These are phyloP conservation scores for Neelides folsomi DNA, from an alignment of 2,888 invertebrate species.

Conservation along the genomic window DNA sequence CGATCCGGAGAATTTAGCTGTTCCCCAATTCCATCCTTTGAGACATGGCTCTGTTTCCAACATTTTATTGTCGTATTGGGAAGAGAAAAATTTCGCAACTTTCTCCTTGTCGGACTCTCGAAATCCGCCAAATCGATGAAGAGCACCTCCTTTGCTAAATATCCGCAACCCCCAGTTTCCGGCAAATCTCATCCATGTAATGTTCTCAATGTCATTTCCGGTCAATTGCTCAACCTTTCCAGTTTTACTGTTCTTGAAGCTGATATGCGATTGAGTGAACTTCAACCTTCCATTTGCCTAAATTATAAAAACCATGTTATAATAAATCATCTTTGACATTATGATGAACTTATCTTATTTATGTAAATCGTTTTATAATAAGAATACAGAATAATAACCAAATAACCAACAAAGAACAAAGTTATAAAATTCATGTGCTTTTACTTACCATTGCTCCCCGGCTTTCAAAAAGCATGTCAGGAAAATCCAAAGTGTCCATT, in stretches of 20 bases:
- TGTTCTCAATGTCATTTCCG: slow-evolving; percentile 70
- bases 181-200: slow-evolving; percentile 84
- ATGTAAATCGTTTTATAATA: no score
- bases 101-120: slow-evolving; percentile 85
- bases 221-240: slow-evolving; percentile 88
- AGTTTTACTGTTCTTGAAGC: slow-evolving; percentile 90
- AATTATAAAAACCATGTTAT: slow-evolving; percentile 33
- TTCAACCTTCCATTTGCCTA: slow-evolving; percentile 84
- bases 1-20: slow-evolving; percentile 80
- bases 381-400: no score
- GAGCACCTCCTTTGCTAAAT: slow-evolving; percentile 72
- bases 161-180: slow-evolving; percentile 79
- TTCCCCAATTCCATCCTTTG: slow-evolving; percentile 99
- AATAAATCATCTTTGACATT: no score
- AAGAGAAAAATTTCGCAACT: slow-evolving; percentile 72
- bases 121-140: slow-evolving; percentile 87
- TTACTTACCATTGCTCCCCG: slow-evolving; percentile 70
- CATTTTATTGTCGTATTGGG: slow-evolving; percentile 71
- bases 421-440: background rate
- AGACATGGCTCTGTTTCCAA: slow-evolving; percentile 81
- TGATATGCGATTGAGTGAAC: slow-evolving; percentile 74
- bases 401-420: no score
- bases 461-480: slow-evolving; percentile 67
- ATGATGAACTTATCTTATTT: background rate
- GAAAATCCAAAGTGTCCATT: slow-evolving; percentile 78